Base-by-base conservation (phyloP, 2,888 invertebrate species). In the Cryptus armator region DNA sequence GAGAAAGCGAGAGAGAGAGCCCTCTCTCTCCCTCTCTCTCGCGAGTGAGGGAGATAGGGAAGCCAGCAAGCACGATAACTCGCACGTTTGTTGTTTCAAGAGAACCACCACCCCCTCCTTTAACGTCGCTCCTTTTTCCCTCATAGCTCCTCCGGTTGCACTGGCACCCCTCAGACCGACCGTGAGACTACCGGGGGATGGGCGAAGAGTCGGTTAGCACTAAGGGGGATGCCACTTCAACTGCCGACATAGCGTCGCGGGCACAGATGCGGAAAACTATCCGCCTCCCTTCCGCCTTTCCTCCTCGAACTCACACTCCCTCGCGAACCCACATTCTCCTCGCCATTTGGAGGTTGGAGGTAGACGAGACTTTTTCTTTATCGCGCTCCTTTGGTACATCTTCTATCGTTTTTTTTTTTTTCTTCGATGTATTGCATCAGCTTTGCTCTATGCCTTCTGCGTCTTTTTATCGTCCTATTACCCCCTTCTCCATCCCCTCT, bases 201-300 rank as follows among this genome's bases (percentile, higher is more conserved):
- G 62, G 82, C 84, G 14, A 32, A 46, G 83, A 81, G 83, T 78
- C 75, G 86, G 87, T 87, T 87, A 87, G 83, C 85, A 74, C 78
- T 79, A 68, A 83, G 79, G 84, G 37, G 82, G 79, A 83, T 83
- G 75, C 83, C 83, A 70, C 77, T 86, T 84, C 86, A 80, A 82
- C 87, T 75, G 62, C 68, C 82, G 78, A 82, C 77, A 87, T 86
- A 83, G 87, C 87, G 79, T 82, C 80, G 86, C 71, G 89, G 79
- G 83, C 91, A 90, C 91, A 91, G 91, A 90, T 91, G 91, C 88
- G 90, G 89, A 90, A 91, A 91, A 91, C 90, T 89, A 88, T 86
- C 87, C 74, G 71, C n/a, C 76, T 7, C 59, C 66, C 37, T 56
- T 14, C 70, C 66, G 70, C 32, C 29, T 43, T 29, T 48, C 56